Percentiles rank a stretch among this genome's conserved stretches.
These are phyloP conservation scores for Dilophus febrilis DNA, from an alignment of 2,888 invertebrate species.

Conservation along the genomic window DNA sequence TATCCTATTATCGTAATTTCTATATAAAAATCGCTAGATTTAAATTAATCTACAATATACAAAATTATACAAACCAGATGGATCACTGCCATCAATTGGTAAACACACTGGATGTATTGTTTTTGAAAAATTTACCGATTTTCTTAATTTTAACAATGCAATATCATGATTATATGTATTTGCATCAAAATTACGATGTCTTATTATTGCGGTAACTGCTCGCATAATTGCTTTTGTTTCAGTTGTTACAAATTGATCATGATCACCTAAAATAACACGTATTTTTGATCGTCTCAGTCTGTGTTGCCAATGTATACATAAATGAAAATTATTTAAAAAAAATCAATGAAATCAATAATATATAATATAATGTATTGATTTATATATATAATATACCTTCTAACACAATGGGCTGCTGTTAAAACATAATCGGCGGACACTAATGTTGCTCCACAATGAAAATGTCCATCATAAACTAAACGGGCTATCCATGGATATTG, in stretches of 20 bases:
- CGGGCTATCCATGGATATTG: conserved; percentile 79
- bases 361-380: background rate
- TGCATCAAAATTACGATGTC: conserved; percentile 68
- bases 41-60: background rate
- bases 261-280: conserved; percentile 66
- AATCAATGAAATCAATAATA: background rate
- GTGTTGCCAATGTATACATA: background rate
- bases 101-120: conserved; percentile 51
- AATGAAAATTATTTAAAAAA: background rate
- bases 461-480: conserved; percentile 72
- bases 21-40: too few relatives aligned
- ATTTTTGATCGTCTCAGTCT: conserved; percentile 66
- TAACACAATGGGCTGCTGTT: conserved; percentile 75
- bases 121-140: conserved; percentile 54
- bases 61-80: conserved; percentile 34
- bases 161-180: conserved; percentile 79
- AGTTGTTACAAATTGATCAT: conserved; percentile 62
- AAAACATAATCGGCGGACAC: conserved; percentile 69
- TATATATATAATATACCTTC: conserved; percentile 34
- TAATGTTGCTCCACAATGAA: conserved; percentile 74
- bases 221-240: conserved; percentile 68
- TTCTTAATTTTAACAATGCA: conserved; percentile 57
- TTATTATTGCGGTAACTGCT: conserved; percentile 57
- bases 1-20: too few relatives aligned
- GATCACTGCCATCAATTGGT: conserved; percentile 35